Conservation (phyloP, 2,113 vertebrate genomes). For the Otocyon megalotis region DNA sequence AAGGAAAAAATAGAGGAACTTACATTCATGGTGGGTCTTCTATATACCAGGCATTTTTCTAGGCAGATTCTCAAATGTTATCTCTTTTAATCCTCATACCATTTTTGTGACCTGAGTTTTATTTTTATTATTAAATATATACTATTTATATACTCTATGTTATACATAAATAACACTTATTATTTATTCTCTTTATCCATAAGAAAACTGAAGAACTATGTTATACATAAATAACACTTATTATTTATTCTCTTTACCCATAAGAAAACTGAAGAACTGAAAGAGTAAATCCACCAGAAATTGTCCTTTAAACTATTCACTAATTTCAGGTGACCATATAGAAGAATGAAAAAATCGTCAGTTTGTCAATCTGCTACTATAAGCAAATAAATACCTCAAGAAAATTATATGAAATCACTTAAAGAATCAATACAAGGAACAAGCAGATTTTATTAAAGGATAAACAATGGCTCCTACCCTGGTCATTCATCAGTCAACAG, state of each 20-base stretch:
- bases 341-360: background rate
- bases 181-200: slow-evolving; percentile 2
- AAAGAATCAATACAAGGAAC: background rate
- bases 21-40: background rate
- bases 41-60: background rate
- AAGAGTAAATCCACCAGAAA: background rate
- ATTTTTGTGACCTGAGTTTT: background rate
- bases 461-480: background rate
- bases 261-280: background rate
- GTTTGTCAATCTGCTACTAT: background rate
- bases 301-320: background rate
- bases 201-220: background rate
- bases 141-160: background rate
- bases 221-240: background rate
- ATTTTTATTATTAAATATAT: background rate
- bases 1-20: background rate
- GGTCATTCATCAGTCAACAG: background rate
- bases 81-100: background rate
- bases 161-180: background rate
- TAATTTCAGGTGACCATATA: background rate
- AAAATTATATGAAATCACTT: background rate
- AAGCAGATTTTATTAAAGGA: background rate
- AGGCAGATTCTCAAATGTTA: background rate
- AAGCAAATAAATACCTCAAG: slow-evolving; percentile 17
- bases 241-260: background rate